phyloP scores from a whole-genome alignment of 1,140 invertebrate genomes.

The Ctenoplectra terminalis region DNA sequence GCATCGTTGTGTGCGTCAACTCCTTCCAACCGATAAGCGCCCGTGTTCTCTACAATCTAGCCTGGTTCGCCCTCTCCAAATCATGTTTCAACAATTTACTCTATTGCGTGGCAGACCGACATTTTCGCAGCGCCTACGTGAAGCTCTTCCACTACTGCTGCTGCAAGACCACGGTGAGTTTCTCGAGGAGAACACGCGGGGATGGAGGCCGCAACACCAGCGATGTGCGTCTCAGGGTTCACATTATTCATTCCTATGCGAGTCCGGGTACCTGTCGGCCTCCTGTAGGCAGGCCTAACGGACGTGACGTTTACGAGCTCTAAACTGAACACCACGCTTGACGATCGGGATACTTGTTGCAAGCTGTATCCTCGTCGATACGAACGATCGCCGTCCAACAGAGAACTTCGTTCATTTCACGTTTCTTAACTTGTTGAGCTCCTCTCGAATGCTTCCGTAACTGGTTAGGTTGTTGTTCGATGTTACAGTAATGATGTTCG shows the following conservation, averaged over 20 bases:
- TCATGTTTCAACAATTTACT: slow-evolving; percentile 87
- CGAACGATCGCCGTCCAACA: slow-evolving; percentile 58
- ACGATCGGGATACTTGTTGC: slow-evolving; percentile 1
- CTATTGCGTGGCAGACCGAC: slow-evolving; percentile 86
- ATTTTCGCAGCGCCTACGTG: slow-evolving; percentile 89
- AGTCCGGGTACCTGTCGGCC: slow-evolving; percentile 83
- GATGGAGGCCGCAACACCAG: slow-evolving; percentile 84
- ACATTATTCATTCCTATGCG: slow-evolving; percentile 90
- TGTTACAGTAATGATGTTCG: neutral
- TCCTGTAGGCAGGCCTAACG: slow-evolving; percentile 78
- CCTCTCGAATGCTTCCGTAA: neutral
- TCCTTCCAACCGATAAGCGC: slow-evolving; percentile 82
- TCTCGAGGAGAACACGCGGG: slow-evolving; percentile 86
- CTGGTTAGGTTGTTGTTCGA: neutral
- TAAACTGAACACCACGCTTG: slow-evolving; percentile 58
- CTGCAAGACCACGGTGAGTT: slow-evolving; percentile 90
- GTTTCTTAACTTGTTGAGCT: neutral
- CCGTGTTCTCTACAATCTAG: slow-evolving; percentile 85
- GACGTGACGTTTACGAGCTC: slow-evolving; percentile 85
- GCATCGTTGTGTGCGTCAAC: slow-evolving; percentile 83
- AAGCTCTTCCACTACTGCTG: slow-evolving; percentile 93
- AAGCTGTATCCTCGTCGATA: slow-evolving; percentile 13
- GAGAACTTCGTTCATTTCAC: neutral
- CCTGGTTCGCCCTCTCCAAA: slow-evolving; percentile 88
- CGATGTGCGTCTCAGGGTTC: slow-evolving; percentile 87